phyloP scores from a whole-genome alignment of 2,797 vertebrate genomes.

The Gallinago stenura region DNA sequence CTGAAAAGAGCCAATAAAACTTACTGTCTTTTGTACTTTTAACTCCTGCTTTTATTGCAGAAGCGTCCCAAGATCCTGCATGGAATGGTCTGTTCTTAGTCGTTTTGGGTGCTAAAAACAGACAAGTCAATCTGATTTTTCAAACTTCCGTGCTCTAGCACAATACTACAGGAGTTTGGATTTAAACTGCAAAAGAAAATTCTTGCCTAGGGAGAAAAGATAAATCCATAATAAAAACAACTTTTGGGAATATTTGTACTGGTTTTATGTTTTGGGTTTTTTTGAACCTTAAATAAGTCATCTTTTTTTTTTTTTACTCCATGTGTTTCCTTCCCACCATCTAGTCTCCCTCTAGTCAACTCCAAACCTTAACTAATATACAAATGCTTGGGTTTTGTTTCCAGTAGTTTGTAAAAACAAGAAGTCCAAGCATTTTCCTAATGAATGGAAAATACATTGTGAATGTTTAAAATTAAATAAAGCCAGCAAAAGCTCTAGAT shows the following conservation, averaged over 20 bases:
- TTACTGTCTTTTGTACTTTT: not conserved
- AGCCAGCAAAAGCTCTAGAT: not conserved
- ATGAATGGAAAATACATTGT: not conserved
- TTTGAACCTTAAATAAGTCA: not conserved
- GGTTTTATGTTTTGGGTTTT: not conserved
- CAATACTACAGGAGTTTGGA: not conserved
- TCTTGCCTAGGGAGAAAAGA: not conserved
- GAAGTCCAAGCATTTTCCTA: not conserved
- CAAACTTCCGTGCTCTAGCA: not conserved
- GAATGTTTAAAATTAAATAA: not conserved
- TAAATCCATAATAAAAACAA: conserved; percentile 32
- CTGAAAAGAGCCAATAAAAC: not conserved
- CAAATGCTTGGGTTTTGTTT: not conserved
- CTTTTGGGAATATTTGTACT: not conserved
- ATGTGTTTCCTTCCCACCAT: not conserved
- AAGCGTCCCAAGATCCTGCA: not conserved
- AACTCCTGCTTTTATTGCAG: conserved; percentile 31
- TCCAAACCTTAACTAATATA: not conserved
- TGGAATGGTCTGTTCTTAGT: not conserved
- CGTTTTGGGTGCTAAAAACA: not conserved
- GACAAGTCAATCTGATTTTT: not conserved
- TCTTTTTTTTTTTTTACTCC: not conserved
- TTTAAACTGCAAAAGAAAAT: not conserved
- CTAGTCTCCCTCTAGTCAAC: not conserved
- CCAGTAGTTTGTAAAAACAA: not conserved